phyloP scores from a whole-genome alignment of 2,888 invertebrate species.

The Liposcelis brunnea region DNA sequence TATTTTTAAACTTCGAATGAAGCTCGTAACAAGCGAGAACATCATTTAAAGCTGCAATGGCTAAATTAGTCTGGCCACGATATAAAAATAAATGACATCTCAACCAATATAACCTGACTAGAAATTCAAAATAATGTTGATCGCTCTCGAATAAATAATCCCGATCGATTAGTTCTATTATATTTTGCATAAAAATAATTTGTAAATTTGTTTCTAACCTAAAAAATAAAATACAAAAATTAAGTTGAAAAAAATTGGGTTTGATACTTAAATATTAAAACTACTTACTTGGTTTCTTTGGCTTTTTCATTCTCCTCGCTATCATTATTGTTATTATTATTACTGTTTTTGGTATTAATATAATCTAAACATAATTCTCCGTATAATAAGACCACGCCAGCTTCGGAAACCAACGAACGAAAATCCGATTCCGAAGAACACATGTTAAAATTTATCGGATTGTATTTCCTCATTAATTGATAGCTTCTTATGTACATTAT shows the following conservation, averaged over 20 bases:
- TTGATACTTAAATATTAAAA: too few relatives aligned
- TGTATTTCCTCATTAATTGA: constrained; percentile 32
- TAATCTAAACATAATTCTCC: constrained; percentile 33
- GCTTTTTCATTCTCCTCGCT: background rate
- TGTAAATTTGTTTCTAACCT: constrained; percentile 7
- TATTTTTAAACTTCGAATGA: background rate
- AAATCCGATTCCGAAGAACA: constrained; percentile 20
- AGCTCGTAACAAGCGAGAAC: constrained; percentile 13
- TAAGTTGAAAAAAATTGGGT: background rate
- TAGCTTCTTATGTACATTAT: constrained; percentile 42
- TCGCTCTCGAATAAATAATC: constrained; percentile 25
- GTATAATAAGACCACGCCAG: constrained; percentile 32
- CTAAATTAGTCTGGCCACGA: constrained; percentile 32
- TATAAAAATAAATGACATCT: constrained; percentile 35
- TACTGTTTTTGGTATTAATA: background rate
- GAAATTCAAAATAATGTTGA: constrained; percentile 28
- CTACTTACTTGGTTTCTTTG: constrained; percentile 13
- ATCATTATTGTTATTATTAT: too few relatives aligned
- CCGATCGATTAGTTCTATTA: constrained; percentile 20
- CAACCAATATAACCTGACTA: constrained; percentile 35
- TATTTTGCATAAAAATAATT: background rate
- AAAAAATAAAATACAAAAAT: background rate
- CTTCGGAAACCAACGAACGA: constrained; percentile 27
- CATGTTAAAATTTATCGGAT: too few relatives aligned
- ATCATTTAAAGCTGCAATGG: constrained; percentile 32